phyloP scores from a whole-genome alignment of 2,888 invertebrate genomes.

The Pseudococcus longispinus region DNA sequence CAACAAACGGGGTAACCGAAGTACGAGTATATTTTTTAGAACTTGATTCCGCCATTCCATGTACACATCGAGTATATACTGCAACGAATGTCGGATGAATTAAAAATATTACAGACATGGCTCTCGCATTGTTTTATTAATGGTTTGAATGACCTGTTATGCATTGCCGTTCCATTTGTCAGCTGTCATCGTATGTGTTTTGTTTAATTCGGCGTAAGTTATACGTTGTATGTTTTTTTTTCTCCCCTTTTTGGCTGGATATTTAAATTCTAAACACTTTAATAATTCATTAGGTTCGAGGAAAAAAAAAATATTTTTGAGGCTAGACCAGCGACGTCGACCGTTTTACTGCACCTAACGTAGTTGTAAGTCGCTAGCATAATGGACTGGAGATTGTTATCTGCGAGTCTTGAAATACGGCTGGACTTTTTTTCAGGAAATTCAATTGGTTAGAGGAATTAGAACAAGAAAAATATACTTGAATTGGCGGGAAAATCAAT shows the following conservation, averaged over 20 bases:
- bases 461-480: too few relatives aligned
- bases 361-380: too few relatives aligned
- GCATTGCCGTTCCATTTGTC: constrained; percentile 53
- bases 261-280: constrained; percentile 36
- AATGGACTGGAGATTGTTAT: too few relatives aligned
- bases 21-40: not conserved
- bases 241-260: constrained; percentile 10
- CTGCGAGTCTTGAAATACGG: too few relatives aligned
- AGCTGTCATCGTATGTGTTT: constrained; percentile 54
- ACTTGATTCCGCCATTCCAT: not conserved
- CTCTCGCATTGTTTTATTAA: constrained; percentile 54
- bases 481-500: too few relatives aligned
- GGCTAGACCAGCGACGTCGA: not conserved
- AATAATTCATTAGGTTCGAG: constrained; percentile 40
- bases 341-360: too few relatives aligned
- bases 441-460: too few relatives aligned
- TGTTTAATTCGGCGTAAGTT: constrained; percentile 41
- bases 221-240: constrained; percentile 21
- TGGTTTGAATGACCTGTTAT: constrained; percentile 52
- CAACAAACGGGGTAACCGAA: not conserved
- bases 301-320: not conserved
- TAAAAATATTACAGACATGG: constrained; percentile 51
- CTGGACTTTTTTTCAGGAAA: too few relatives aligned
- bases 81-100: constrained; percentile 48
- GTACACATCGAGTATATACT: not conserved